phyloP scores from a whole-genome alignment of 2,797 vertebrate species.

The Mormyrops attenuatus region DNA sequence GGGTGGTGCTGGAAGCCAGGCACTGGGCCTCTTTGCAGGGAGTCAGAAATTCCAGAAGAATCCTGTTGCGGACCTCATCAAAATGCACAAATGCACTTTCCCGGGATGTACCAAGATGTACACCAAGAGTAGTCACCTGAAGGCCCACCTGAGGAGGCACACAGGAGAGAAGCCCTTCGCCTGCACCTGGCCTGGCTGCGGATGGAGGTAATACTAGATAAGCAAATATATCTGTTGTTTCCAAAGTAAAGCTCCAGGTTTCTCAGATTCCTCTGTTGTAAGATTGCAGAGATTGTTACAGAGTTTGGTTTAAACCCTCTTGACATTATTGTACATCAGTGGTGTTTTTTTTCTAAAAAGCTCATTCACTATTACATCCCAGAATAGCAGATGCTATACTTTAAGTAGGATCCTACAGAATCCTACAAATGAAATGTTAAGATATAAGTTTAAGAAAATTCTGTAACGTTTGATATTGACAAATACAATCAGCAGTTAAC shows the following conservation, averaged over 20 bases:
- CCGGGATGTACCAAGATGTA: conserved; percentile 96
- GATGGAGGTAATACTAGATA: conserved; percentile 10
- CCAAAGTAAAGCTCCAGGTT: background rate
- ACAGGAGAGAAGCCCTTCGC: conserved; percentile 95
- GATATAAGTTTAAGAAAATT: background rate
- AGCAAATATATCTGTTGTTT: background rate
- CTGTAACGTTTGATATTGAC: background rate
- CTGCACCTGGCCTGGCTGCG: conserved; percentile 80
- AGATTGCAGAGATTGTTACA: background rate
- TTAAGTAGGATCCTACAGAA: background rate
- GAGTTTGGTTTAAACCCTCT: background rate
- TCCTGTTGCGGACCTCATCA: conserved; percentile 87
- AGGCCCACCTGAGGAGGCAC: conserved; percentile 91
- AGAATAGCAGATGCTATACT: background rate
- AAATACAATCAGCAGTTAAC: background rate
- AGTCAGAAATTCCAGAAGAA: conserved; percentile 91
- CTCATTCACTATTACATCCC: background rate
- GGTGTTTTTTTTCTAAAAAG: background rate
- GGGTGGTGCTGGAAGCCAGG: conserved; percentile 53
- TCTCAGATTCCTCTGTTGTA: background rate
- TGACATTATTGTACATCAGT: background rate
- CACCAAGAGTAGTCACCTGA: conserved; percentile 96
- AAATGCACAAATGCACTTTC: conserved; percentile 96
- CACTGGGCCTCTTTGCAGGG: conserved; percentile 67
- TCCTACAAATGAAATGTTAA: background rate